Base-by-base conservation (phyloP, 2,113 vertebrate genomes). In the Syrmaticus mikado region DNA sequence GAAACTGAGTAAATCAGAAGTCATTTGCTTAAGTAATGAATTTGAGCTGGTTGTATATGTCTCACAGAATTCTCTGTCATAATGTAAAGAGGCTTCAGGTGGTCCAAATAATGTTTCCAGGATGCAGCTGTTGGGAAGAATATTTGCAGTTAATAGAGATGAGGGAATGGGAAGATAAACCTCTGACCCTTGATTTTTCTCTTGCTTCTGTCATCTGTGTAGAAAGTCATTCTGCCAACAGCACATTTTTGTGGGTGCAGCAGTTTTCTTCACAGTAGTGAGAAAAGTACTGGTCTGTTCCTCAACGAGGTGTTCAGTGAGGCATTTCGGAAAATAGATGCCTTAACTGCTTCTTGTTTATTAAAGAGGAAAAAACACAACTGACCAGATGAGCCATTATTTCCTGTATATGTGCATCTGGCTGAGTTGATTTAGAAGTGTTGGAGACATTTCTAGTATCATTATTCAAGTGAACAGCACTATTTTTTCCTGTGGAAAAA, bases 211-310 rank as follows among this genome's bases (percentile, higher is more conserved):
- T 82, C 34, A 45, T 30, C 28, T 57, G 30, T 46, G 22, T 4
- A 15, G 58, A 6, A 73, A 34, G 48, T 25, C 48, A 5, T 66
- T 67, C 79, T 45, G 38, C 62, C 61, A 57, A 41, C 25, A 78
- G 32, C 43, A 43, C 1, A 0, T 57, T 53, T 32, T 17, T 28
- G 16, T 5, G 28, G 32, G 7, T 27, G 40, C 17, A 1, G 12
- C 8, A 30, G 11, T 65, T 61, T 68, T 32, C 38, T 11, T 62
- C 2, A 0, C 21, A 21, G 27, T 21, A n/a, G 7, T 19, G 57
- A 81, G 70, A 8, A 43, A 50, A 75, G 8, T 34, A 11, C 45
- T 28, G 8, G 43, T 28, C 30, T 28, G n/a, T 4, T 66, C 38
- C 55, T 75, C 85, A 25, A 3, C 4, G 16, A 52, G 34, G 17